Evolutionary conservation across 2,888 invertebrate species (phyloP), one percentile per base, ranked within the genome.

Genomic region (Philereme vetulata): DNA sequence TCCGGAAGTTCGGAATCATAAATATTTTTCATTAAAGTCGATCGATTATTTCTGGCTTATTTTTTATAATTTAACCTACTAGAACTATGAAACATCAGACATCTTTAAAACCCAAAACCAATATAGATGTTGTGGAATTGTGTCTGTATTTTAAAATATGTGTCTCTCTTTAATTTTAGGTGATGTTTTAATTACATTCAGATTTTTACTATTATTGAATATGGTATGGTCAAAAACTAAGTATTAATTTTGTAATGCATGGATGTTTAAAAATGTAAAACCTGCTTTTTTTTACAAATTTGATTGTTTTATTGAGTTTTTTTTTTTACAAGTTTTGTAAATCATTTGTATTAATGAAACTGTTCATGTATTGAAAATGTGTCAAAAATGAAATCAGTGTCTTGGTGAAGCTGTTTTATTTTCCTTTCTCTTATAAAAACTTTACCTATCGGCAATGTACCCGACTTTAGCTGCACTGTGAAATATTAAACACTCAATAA

Each of bases 71-170:
- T 1, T 36, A 36, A 36, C n/a, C 42, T 42, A 42, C 7, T 9
- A 9, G 9, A 42, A 9, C 42, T n/a, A 42, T 42, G 5, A 45
- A 50, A 51, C 51, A 56, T 61, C 62, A 66, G 45, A 57, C 62
- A 65, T 69, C 63, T 66, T 65, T 62, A 51, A 35, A 53, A 59
- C 64, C 65, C 59, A 48, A 56, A 65, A 62, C 66, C 66, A 64
- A 64, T 64, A 61, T 66, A 55, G 57, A 51, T 69, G 67, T 71
- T 65, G 68, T 71, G 62, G 55, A 46, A 57, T 65, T 55, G 66
- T 64, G 54, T 42, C 42, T 21, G 47, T 52, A 33, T 47, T 35
- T 35, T 5, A 21, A 7, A 21, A 21, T 21, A 1, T 21, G 21
- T 21, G 21, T 21, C 21, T 8, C 36, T 36, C 36, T 36, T 36